Evolutionary conservation across 92 coral and sea anemone genomes (phyloP).

Genomic region (Zoanthus sansibaricus): DNA sequence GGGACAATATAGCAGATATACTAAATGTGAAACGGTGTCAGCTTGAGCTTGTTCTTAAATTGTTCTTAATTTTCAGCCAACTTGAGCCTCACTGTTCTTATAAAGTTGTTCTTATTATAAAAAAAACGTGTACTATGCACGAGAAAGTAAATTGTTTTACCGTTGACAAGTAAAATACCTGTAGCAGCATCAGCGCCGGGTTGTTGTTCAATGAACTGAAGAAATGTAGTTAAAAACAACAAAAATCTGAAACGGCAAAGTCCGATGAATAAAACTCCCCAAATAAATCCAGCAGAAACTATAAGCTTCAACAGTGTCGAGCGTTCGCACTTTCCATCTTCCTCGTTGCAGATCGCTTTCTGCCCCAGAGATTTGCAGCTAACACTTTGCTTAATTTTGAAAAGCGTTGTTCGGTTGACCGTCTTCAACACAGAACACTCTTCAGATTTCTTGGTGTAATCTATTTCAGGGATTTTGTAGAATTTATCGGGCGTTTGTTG

Average conservation of each 20-base stretch:
- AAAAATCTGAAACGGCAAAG: conserved; percentile 56
- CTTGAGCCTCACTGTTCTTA: too few species aligned
- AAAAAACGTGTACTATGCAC: too few species aligned
- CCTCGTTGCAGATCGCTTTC: background rate
- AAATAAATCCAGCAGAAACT: conserved; percentile 55
- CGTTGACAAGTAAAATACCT: conserved; percentile 43
- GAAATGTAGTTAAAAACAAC: conserved; percentile 59
- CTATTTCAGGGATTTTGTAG: background rate
- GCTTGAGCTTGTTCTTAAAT: too few species aligned
- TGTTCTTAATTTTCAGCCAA: too few species aligned
- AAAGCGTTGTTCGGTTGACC: background rate
- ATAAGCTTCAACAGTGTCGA: conserved; percentile 16
- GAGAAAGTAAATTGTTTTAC: too few species aligned
- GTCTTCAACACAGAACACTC: background rate
- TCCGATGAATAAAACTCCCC: conserved; percentile 54
- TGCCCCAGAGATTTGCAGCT: background rate
- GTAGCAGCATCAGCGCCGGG: conserved; percentile 46
- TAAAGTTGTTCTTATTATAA: too few species aligned
- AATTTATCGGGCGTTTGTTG: background rate
- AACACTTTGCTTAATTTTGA: background rate
- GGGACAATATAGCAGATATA: too few species aligned
- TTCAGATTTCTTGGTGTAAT: too few species aligned
- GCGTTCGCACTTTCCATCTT: background rate
- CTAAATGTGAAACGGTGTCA: too few species aligned
- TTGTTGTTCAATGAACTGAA: conserved; percentile 54